Conservation (phyloP, 35 echinoderm and acorn worm genomes). For the Amphiura filiformis region DNA sequence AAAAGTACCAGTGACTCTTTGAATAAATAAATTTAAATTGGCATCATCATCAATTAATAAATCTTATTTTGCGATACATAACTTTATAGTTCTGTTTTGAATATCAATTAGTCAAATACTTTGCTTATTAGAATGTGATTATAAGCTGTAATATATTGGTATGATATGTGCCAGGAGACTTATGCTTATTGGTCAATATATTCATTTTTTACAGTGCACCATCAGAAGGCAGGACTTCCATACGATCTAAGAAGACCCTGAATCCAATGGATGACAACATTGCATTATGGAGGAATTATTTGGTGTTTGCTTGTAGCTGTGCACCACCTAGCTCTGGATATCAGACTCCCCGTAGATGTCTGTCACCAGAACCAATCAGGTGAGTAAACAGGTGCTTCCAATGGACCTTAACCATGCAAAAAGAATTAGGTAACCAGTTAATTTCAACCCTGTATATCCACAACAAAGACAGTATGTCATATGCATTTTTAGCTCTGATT, state of each 20-base stretch:
- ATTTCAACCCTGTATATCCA: not conserved
- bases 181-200: not conserved
- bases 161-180: too few relatives aligned
- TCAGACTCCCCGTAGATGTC: conserved; percentile 86
- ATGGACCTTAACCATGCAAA: not conserved
- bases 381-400: too few relatives aligned
- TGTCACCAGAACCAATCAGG: conserved; percentile 92
- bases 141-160: too few relatives aligned
- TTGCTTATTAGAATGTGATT: too few relatives aligned
- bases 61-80: too few relatives aligned
- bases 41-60: too few relatives aligned
- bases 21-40: too few relatives aligned
- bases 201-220: conserved; percentile 62
- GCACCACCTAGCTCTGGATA: conserved; percentile 91
- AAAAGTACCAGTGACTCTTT: too few relatives aligned
- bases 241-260: conserved; percentile 82
- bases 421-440: too few relatives aligned
- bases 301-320: conserved; percentile 96
- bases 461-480: not conserved
- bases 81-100: too few relatives aligned
- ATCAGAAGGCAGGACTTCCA: conserved; percentile 87
- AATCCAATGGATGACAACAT: conserved; percentile 91
- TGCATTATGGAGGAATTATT: conserved; percentile 80
- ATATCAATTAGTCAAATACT: too few relatives aligned
- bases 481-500: too few relatives aligned